These are phyloP conservation scores for Holocentrus rufus DNA, from an alignment of 2,797 vertebrate species.

Conservation along the genomic window DNA sequence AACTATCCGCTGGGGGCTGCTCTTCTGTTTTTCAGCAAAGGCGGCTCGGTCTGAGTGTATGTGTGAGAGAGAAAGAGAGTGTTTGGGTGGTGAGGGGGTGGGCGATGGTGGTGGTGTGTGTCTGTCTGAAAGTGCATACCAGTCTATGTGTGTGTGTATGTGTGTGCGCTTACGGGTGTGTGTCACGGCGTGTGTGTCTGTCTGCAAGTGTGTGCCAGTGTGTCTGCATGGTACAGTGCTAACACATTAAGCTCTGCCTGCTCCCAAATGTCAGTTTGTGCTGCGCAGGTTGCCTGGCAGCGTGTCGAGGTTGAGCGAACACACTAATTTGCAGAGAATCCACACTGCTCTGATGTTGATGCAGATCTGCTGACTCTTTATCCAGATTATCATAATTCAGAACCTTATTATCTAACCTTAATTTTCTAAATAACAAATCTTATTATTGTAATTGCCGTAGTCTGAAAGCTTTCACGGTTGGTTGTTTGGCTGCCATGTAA, in stretches of 20 bases:
- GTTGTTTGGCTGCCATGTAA: not conserved
- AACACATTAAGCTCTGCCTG: conserved; percentile 42
- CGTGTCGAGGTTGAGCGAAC: conserved; percentile 45
- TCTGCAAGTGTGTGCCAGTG: conserved; percentile 49
- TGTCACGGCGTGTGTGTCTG: conserved; percentile 34
- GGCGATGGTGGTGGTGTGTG: conserved; percentile 10
- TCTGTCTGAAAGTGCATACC: conserved; percentile 18
- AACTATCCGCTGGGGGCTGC: conserved; percentile 49
- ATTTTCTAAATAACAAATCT: conserved; percentile 49
- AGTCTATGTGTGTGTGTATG: conserved; percentile 30
- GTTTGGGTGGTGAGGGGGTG: conserved; percentile 12
- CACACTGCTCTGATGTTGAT: conserved; percentile 39
- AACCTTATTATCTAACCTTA: conserved; percentile 36
- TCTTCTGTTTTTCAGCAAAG: conserved; percentile 46
- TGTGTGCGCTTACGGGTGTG: not conserved
- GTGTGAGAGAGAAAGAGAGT: not conserved
- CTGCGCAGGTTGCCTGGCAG: conserved; percentile 65
- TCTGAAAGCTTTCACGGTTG: conserved; percentile 14
- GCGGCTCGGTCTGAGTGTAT: conserved; percentile 17
- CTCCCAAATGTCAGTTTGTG: conserved; percentile 61
- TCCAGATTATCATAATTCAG: conserved; percentile 49
- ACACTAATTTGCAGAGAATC: conserved; percentile 54
- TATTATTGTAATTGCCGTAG: conserved; percentile 32
- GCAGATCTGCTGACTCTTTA: conserved; percentile 41
- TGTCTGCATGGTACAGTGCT: conserved; percentile 52